Base-by-base conservation (phyloP, 2,797 vertebrate species). In the Sebastiscus tertius region DNA sequence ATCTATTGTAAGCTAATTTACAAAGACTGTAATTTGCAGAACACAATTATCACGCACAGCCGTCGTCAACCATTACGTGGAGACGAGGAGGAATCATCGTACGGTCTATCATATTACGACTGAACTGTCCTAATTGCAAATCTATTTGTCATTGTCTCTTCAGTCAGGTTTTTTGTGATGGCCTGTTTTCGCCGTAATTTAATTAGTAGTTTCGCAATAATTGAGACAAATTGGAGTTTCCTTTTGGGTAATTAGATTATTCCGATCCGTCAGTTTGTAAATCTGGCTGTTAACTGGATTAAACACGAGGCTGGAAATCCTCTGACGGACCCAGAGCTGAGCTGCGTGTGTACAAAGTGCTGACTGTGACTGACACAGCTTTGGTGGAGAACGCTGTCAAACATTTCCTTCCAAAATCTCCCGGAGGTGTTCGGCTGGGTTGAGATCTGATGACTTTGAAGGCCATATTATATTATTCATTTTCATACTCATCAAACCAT, bases 1-100 rank as follows among this genome's bases (percentile, higher is more conserved):
- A 90, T 89, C 73, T 55, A 83, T 79, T 64, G 8, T 78, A 80
- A 90, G 24, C 65, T 61, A 8, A 79, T 89, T 92, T 87, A 59
- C 14, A 80, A 67, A 73, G 86, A 77, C 24, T 72, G 67, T 66
- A 60, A 89, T 83, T 82, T 78, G 56, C 72, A 42, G 67, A 76
- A 83, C 3, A n/a, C 69, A 82, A 88, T 90, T 83, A 91, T 80
- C 79, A 77, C 63, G 2, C 18, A 29, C 71, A 81, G 6, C 56
- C 56, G 29, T 82, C 80, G 67, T 69, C 61, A 64, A 10, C 31
- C 39, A 12, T 89, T 71, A 56, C 67, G 77, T 59, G 0, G 16
- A 65, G 56, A n/a, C 54, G 58, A 71, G 55, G 13, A 16, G 22
- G 56, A 84, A 36, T 81, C 60, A 36, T 80, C 22, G 5, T 11